Percentiles rank a stretch among this genome's conserved stretches.
phyloP scores from a whole-genome alignment of 2,113 vertebrate species.

The Xerus inauris region DNA sequence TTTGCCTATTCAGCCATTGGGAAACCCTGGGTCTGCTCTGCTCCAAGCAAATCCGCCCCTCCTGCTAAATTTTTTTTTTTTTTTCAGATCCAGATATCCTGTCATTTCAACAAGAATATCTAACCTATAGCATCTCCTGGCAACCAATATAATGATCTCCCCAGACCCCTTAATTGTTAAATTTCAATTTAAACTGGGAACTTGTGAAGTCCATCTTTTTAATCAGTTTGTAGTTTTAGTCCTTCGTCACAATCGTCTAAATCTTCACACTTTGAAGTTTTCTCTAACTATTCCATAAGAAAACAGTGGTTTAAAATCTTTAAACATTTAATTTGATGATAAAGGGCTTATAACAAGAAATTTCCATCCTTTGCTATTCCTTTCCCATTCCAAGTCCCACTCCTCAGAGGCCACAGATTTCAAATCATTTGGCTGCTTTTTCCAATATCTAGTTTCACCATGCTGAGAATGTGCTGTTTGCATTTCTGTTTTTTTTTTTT shows the following conservation, averaged over 20 bases:
- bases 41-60: background rate
- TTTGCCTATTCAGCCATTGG: background rate
- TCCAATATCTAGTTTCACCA: background rate
- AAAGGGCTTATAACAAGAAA: background rate
- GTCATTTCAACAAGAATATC: background rate
- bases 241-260: background rate
- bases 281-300: background rate
- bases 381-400: background rate
- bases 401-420: background rate
- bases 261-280: background rate
- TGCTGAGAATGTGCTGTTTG: background rate
- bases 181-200: slow-evolving; percentile 1
- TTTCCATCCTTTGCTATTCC: too few relatives aligned
- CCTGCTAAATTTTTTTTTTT: background rate
- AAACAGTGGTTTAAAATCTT: background rate
- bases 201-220: background rate
- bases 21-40: background rate
- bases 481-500: background rate
- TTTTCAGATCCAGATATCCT: background rate
- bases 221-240: background rate
- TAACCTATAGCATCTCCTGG: background rate
- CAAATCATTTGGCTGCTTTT: background rate
- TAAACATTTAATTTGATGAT: background rate
- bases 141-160: background rate
- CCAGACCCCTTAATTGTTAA: background rate